A percentile compares a stretch with the other conserved stretches of the same genome.
phyloP scores from a whole-genome alignment of 1,140 invertebrate species.

The Patella vulgata region DNA sequence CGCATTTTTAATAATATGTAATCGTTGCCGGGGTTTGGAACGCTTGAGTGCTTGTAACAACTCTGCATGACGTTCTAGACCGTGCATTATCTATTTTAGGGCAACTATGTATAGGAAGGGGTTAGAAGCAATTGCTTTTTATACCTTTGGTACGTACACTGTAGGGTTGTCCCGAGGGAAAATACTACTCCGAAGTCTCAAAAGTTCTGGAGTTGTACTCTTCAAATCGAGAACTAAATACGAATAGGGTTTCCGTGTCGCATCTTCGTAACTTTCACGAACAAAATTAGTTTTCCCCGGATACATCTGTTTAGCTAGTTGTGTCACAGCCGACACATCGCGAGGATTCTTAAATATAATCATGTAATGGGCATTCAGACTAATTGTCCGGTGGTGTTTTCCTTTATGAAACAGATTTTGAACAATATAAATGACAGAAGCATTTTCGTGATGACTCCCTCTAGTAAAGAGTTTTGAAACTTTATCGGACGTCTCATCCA shows the following conservation, averaged over 20 bases:
- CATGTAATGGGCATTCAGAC: conserved; percentile 33
- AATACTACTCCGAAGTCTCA: conserved; percentile 14
- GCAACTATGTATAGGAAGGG: no score
- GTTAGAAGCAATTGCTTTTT: no score
- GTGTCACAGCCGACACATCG: conserved; percentile 6
- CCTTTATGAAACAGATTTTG: conserved; percentile 31
- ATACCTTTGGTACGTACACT: conserved; percentile 12
- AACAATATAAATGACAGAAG: conserved; percentile 24
- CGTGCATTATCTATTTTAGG: conserved; percentile 3
- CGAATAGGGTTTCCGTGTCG: conserved; percentile 13
- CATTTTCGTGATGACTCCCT: conserved; percentile 20
- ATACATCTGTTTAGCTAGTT: conserved; percentile 21
- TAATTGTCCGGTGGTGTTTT: conserved; percentile 33
- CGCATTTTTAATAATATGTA: not conserved
- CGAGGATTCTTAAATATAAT: conserved; percentile 32
- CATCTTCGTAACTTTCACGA: conserved; percentile 18
- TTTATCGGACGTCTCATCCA: conserved; percentile 15
- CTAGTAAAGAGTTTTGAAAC: conserved; percentile 26
- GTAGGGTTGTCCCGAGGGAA: conserved; percentile 5
- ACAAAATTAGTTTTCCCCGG: conserved; percentile 16
- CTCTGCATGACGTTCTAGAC: not conserved
- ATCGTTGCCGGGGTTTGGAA: not conserved
- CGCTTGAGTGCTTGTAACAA: not conserved
- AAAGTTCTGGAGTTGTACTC: conserved; percentile 13
- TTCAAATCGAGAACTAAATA: conserved; percentile 34